Percentiles rank a stretch among this genome's conserved stretches.
phyloP scores from a whole-genome alignment of 2,888 invertebrate species.

The Sipha maydis region DNA sequence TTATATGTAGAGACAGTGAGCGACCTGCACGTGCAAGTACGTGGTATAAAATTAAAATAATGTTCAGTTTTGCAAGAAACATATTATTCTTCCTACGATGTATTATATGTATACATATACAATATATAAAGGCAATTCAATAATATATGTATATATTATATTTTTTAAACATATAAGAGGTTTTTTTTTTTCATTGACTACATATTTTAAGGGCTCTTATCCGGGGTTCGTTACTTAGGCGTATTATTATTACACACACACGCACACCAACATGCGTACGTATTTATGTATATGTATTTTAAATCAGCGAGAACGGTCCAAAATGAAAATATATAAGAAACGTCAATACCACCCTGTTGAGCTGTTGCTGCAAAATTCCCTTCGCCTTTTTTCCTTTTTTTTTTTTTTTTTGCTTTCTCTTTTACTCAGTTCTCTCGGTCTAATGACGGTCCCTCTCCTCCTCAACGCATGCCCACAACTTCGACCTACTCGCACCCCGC shows the following conservation, averaged over 20 bases:
- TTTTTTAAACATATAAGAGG: neutral
- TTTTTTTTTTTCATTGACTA: conserved; percentile 4
- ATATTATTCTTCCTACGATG: neutral
- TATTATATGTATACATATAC: no score
- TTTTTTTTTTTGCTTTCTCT: conserved; percentile 33
- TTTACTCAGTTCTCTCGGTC: conserved; percentile 50
- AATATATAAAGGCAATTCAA: neutral
- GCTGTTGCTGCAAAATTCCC: conserved; percentile 38
- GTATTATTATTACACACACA: conserved; percentile 23
- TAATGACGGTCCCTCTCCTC: conserved; percentile 42
- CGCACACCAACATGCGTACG: neutral
- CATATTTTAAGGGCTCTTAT: conserved; percentile 42
- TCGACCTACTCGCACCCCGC: conserved; percentile 34
- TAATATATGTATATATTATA: conserved; percentile 1
- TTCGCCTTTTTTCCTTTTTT: neutral
- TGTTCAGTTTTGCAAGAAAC: neutral
- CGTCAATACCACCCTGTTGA: conserved; percentile 55
- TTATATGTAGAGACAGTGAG: no score
- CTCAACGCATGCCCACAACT: neutral
- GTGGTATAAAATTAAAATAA: conserved; percentile 4
- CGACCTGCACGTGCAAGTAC: no score
- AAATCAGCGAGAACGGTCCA: conserved; percentile 34
- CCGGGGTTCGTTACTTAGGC: conserved; percentile 46
- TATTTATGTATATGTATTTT: neutral
- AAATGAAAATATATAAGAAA: conserved; percentile 57